Evolutionary conservation across 2,888 invertebrate species (phyloP).

Genomic region (Zygaena filipendulae): DNA sequence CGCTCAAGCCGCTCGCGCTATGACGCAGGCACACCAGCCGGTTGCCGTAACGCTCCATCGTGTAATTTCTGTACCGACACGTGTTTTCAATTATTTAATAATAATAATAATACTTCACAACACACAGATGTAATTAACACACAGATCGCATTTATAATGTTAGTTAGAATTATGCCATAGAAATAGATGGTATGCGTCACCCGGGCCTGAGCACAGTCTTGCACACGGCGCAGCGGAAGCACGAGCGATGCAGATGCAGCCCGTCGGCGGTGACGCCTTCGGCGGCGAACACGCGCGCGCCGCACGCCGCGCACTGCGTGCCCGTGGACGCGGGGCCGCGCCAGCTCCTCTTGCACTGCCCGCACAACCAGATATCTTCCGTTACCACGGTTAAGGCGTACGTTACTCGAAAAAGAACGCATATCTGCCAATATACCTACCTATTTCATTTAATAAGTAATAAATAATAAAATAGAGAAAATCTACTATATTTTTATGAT

Average conservation of each 20-base stretch:
- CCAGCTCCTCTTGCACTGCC: conserved; percentile 38
- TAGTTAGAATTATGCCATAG: conserved; percentile 28
- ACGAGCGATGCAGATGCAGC: conserved; percentile 90
- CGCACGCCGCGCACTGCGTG: conserved; percentile 78
- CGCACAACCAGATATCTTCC: neutral
- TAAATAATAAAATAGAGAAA: too few species aligned
- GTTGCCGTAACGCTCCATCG: conserved; percentile 46
- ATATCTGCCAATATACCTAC: too few species aligned
- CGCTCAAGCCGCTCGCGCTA: conserved; percentile 31
- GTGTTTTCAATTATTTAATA: too few species aligned
- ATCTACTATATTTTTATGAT: too few species aligned
- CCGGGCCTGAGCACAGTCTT: conserved; percentile 85
- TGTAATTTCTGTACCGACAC: too few species aligned
- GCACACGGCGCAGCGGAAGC: conserved; percentile 95
- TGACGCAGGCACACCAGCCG: conserved; percentile 49
- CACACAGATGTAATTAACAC: neutral
- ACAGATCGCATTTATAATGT: neutral
- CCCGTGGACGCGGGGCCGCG: conserved; percentile 59
- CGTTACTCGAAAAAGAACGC: too few species aligned
- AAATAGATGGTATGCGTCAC: conserved; percentile 27
- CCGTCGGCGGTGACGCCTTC: conserved; percentile 89
- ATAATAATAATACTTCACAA: too few species aligned
- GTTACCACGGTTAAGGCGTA: neutral
- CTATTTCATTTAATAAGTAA: too few species aligned
- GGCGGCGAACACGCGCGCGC: conserved; percentile 92